These are phyloP conservation scores for Momotus momota DNA, from an alignment of 2,797 vertebrate species.

Conservation along the genomic window DNA sequence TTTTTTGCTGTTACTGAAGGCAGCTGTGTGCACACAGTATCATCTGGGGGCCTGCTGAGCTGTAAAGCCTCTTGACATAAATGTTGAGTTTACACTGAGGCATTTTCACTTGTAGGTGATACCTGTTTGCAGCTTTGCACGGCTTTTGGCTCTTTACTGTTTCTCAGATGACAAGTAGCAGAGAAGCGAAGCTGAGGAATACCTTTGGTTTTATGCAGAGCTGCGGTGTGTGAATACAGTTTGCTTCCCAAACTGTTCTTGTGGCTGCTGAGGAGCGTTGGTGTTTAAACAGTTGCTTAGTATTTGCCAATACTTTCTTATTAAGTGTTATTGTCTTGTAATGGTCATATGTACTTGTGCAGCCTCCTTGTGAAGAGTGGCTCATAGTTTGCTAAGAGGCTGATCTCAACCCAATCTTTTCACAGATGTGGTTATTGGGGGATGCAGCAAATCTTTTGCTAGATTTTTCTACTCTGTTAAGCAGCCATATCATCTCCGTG, in stretches of 20 bases:
- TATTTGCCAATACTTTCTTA: neutral
- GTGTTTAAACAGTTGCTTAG: neutral
- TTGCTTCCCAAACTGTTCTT: neutral
- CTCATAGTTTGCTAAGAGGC: neutral
- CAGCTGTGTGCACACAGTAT: neutral
- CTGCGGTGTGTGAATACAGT: neutral
- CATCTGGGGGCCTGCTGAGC: constrained; percentile 38
- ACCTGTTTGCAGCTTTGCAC: neutral
- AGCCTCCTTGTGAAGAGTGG: neutral
- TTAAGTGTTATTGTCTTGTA: neutral
- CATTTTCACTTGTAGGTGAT: neutral
- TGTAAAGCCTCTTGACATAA: neutral
- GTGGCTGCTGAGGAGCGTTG: neutral
- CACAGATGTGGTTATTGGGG: neutral
- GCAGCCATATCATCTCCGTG: neutral
- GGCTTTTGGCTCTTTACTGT: neutral
- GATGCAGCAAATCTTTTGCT: neutral
- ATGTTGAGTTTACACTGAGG: neutral
- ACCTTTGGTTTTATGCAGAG: neutral
- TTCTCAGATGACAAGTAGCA: neutral
- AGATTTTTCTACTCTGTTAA: constrained; percentile 44
- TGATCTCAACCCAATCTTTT: neutral
- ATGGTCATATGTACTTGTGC: neutral
- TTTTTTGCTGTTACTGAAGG: neutral
- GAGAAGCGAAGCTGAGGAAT: neutral